A percentile compares a stretch with the other conserved stretches of the same genome.
Conservation (phyloP, 2,888 invertebrate species). For the Lasiommata megera region DNA sequence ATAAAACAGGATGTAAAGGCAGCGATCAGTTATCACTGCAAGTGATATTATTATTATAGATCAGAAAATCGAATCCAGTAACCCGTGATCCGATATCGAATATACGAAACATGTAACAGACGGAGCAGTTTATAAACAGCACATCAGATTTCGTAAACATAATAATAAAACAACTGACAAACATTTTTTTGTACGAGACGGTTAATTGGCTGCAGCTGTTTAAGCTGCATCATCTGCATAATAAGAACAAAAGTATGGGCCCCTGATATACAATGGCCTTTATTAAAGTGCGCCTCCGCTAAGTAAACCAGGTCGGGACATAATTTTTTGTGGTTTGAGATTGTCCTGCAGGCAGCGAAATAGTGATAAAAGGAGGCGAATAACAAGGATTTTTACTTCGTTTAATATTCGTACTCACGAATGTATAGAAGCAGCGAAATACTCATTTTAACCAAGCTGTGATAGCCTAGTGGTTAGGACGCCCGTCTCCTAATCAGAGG, state of each 20-base stretch:
- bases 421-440: no score
- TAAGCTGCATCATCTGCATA: conserved; percentile 28
- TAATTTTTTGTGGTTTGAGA: conserved; percentile 29
- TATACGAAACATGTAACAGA: no score
- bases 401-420: neutral
- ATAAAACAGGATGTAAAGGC: no score
- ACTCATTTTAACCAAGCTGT: no score
- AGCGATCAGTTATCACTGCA: no score
- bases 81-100: neutral
- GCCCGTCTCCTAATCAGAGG: no score
- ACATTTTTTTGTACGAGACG: conserved; percentile 10
- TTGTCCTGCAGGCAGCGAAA: conserved; percentile 23
- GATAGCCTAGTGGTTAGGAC: no score
- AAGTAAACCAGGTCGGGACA: conserved; percentile 32
- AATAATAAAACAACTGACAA: neutral
- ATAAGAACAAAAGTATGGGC: conserved; percentile 32
- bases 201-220: conserved; percentile 31
- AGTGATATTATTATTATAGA: no score
- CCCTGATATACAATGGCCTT: conserved; percentile 31
- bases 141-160: conserved; percentile 40
- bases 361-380: conserved; percentile 7
- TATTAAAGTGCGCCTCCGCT: conserved; percentile 30
- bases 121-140: conserved; percentile 2
- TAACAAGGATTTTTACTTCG: conserved; percentile 7
- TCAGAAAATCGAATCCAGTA: no score